Base-by-base conservation (phyloP, 2,113 vertebrate species). In the Cyanistes caeruleus region DNA sequence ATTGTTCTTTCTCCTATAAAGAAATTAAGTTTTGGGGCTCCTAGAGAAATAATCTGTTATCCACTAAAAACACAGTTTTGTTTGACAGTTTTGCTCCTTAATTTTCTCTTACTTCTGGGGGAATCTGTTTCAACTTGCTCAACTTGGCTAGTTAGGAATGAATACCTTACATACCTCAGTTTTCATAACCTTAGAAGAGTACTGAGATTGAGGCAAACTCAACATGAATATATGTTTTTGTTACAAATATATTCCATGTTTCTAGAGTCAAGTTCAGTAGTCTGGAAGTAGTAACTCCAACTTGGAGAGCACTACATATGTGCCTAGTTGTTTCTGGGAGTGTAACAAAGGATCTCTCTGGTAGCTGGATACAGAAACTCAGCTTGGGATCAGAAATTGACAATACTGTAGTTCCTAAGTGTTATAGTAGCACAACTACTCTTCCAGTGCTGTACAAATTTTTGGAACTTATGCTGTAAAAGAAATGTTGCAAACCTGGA, bases 261-360 rank as follows among this genome's bases (percentile, higher is more conserved):
- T 83, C 44, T 68, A 10, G 27, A 55, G 28, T 58, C n/a, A 39
- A 67, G 27, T 78, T 59, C 9, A 35, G 8, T 43, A 73, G 19
- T 84, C 31, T 79, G 37, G 25, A 93, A 79, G 44, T 5, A 68
- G n/a, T 86, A 28, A 25, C 59, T 60, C 53, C 17, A 44, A 12
- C 28, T 77, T 48, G 17, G 30, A 73, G 59, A 56, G 52, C 41
- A 3, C 24, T 78, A 5, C 0, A 0, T n/a, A 9, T 0, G 0
- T 28, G 19, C n/a, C 31, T 72, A 22, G 11, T 48, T 82, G 33
- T 27, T 82, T 87, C 53, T 63, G 43, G 35, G 44, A 22, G 24
- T 19, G 16, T 58, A 39, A 46, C n/a, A 88, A 76, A 86, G 53
- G 27, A 23, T 87, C 33, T 11, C 24, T 68, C 14, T 76, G 67